Evolutionary conservation across 92 coral and sea anemone genomes (phyloP).

Genomic region (Phymanthus crucifer): DNA sequence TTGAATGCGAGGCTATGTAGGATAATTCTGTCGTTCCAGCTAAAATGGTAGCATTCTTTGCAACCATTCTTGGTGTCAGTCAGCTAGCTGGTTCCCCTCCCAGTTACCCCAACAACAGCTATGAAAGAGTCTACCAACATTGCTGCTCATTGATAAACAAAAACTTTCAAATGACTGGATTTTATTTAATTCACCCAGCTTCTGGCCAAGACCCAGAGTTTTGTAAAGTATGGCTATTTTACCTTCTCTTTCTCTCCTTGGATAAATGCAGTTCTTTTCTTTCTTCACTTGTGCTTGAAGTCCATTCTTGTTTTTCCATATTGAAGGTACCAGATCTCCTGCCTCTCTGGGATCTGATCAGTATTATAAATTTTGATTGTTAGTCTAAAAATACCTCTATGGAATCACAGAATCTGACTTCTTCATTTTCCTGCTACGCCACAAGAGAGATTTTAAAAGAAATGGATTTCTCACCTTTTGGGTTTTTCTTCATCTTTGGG

Average conservation of each 20-base stretch:
- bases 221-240: too few species aligned
- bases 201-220: too few species aligned
- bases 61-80: too few species aligned
- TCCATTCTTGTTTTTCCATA: conserved; percentile 10
- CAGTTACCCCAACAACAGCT: too few species aligned
- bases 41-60: too few species aligned
- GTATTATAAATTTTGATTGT: background rate
- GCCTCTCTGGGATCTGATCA: conserved; percentile 12
- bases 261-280: conserved; percentile 38
- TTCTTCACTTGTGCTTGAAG: conserved; percentile 24
- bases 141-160: too few species aligned
- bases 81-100: too few species aligned
- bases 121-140: too few species aligned
- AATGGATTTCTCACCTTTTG: conserved; percentile 15
- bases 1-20: too few species aligned
- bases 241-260: conserved; percentile 43
- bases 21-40: too few species aligned
- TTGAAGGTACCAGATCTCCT: conserved; percentile 20
- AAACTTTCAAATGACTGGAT: too few species aligned
- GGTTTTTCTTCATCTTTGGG: background rate
- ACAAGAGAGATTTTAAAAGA: background rate
- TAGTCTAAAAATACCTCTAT: background rate
- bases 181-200: too few species aligned
- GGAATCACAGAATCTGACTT: background rate
- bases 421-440: background rate